Conservation (phyloP, 2,113 vertebrate genomes). For the Odontesthes bonariensis region DNA sequence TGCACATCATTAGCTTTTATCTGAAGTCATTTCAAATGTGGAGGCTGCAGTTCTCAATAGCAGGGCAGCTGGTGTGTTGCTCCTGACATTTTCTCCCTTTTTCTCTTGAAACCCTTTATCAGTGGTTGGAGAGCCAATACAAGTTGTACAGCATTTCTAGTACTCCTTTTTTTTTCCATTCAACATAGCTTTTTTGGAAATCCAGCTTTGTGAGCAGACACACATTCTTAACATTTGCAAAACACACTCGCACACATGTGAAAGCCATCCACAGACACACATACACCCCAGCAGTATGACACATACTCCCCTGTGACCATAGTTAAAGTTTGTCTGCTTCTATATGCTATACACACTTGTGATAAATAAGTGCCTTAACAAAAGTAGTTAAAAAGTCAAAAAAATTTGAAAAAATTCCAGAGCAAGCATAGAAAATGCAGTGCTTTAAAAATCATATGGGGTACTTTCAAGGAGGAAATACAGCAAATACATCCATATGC, state of each 20-base stretch:
- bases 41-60: neutral
- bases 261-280: slow-evolving; percentile 13
- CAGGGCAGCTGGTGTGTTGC: slow-evolving; percentile 11
- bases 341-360: no score
- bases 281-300: slow-evolving; percentile 3
- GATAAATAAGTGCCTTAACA: no score
- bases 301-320: neutral
- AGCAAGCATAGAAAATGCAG: no score
- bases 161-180: slow-evolving; percentile 1
- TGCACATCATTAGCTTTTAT: slow-evolving; percentile 1
- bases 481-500: no score
- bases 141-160: neutral
- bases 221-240: slow-evolving; percentile 18
- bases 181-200: neutral
- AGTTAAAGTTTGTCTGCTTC: no score
- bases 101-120: slow-evolving; percentile 19
- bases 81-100: neutral
- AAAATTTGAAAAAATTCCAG: no score
- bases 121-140: slow-evolving; percentile 11
- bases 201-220: slow-evolving; percentile 31
- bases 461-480: no score
- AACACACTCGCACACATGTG: neutral
- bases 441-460: no score
- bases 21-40: neutral
- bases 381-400: no score